phyloP scores from a whole-genome alignment of 2,113 vertebrate genomes.

The Chaetorhynchus papuensis region DNA sequence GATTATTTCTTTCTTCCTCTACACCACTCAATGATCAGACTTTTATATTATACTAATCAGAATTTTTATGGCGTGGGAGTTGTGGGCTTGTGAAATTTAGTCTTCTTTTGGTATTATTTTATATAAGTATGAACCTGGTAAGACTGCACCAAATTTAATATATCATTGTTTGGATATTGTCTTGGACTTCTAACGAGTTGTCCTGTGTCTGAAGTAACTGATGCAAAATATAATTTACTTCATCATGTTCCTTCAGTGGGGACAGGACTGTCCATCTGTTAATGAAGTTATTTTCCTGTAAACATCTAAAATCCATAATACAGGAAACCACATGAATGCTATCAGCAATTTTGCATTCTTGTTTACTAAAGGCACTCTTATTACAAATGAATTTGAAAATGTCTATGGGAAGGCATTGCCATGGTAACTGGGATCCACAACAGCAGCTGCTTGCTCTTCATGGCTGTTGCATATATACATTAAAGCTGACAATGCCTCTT shows the following conservation, averaged over 20 bases:
- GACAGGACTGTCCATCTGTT: background rate
- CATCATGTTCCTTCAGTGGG: background rate
- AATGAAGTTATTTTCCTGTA: background rate
- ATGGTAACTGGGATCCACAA: slow-evolving; percentile 55
- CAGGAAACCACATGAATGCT: background rate
- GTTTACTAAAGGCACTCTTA: background rate
- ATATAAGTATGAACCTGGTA: background rate
- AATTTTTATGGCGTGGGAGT: background rate
- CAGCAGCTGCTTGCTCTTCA: slow-evolving; percentile 28
- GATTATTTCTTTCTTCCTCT: background rate
- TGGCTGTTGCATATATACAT: background rate
- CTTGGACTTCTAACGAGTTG: background rate
- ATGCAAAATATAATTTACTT: background rate
- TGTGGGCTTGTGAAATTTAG: background rate
- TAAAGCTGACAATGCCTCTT: background rate
- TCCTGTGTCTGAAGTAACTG: background rate
- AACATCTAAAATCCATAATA: background rate
- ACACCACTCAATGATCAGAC: background rate
- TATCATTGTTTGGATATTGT: background rate
- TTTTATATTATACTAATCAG: background rate
- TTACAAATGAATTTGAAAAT: slow-evolving; percentile 34
- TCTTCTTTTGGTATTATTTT: background rate
- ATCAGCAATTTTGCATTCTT: background rate
- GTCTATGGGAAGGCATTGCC: slow-evolving; percentile 48
- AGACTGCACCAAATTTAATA: background rate